A percentile compares a stretch with the other conserved stretches of the same genome.
These are phyloP conservation scores for Coptodon bakossiorum DNA, from an alignment of 2,113 vertebrate genomes.

Conservation along the genomic window DNA sequence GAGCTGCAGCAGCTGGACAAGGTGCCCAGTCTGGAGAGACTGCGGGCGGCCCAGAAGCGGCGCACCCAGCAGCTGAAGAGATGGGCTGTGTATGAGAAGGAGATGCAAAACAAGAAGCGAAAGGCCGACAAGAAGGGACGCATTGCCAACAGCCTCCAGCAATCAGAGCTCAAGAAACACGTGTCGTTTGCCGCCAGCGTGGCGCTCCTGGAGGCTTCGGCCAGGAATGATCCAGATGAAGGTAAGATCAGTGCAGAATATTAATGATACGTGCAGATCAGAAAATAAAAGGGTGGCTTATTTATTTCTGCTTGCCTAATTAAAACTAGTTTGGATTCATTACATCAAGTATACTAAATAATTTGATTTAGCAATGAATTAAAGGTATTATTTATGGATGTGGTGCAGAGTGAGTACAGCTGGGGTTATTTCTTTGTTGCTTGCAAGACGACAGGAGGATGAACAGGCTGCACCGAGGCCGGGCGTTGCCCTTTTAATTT, in stretches of 20 bases:
- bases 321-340: not conserved
- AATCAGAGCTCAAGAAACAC: constrained; percentile 67
- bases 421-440: not conserved
- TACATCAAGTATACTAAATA: not conserved
- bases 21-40: constrained; percentile 89
- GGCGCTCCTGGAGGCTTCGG: constrained; percentile 88
- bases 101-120: constrained; percentile 89
- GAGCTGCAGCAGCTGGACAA: constrained; percentile 97
- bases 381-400: not conserved
- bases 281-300: not conserved
- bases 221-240: constrained; percentile 91
- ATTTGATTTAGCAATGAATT: not conserved
- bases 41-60: constrained; percentile 89
- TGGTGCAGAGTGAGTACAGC: not conserved
- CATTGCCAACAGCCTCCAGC: not conserved
- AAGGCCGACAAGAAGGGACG: constrained; percentile 86
- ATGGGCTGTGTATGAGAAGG: constrained; percentile 94
- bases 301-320: not conserved
- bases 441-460: not conserved
- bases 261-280: not conserved
- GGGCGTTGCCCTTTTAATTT: not conserved
- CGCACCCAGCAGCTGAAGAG: constrained; percentile 94
- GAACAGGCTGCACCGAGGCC: not conserved
- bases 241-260: constrained; percentile 65
- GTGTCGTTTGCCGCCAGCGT: constrained; percentile 91